Base-by-base conservation (phyloP, 2,888 invertebrate species). In the Dynastes hyllus region DNA sequence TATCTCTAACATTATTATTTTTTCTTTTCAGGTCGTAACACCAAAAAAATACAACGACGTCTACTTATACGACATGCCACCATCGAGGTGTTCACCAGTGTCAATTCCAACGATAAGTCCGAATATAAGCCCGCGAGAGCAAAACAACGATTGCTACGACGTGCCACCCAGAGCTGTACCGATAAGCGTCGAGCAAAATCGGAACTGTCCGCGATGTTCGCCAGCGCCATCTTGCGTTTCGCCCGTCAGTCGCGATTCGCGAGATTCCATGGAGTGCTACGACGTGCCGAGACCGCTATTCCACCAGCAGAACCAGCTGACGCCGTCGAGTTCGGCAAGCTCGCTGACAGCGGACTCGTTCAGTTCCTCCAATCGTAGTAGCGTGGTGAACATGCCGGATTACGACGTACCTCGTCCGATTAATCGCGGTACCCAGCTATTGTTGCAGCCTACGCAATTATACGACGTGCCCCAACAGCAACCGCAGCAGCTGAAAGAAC, bases 31-130 rank as follows among this genome's bases (percentile, higher is more conserved):
- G 93, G 93, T 93, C 81, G 90, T 93, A 81, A 93, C 93, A 79
- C 93, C 94, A 53, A 93, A 94, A 87, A 92, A 93, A 88, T 92
- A 92, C 88, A 94, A 94, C 84, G 94, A 94, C 88, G 93, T 94
- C 69, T 94, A 93, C 88, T 89, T 94, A 81, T 94, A 94, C 89
- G 93, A 94, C 88, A 90, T 92, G 86, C 92, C 93, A 81, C 91
- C 91, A 11, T 85, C 86, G 50, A 84, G 88, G 81, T 87, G 87
- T 81, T 87, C 87, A 45, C 88, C 88, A 16, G 82, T 87, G 22
- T 86, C 86, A 76, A 84, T 86, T 65, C 81, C 82, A 22, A 78
- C 81, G 86, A 75, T 89, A 86, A 83, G 87, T 85, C 84, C 87
- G 84, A 84, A 89, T 84, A 85, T 87, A 85, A 84, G 86, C 77